Evolutionary conservation across 2,888 invertebrate species (phyloP), one percentile per base, ranked within the genome.

Genomic region (Tetanocera ferruginea): DNA sequence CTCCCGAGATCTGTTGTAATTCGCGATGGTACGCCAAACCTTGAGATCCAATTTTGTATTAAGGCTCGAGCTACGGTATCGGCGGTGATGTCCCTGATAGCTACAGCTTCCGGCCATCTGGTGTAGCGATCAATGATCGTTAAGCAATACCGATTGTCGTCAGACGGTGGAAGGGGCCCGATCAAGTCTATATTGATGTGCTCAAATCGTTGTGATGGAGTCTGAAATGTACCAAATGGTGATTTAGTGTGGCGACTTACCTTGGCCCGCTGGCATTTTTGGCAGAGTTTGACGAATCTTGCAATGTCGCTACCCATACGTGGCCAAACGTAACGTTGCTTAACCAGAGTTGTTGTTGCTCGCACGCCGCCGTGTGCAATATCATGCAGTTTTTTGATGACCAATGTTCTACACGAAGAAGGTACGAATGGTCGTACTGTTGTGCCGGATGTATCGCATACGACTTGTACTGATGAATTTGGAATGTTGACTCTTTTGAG

Each of bases 141-240:
- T 28, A 69, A 49, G 19, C 69, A 69, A 19, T 69, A 69, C 2
- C 69, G n/a, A 17, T 69, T 19, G 3, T 25, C 69, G 1, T 69
- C 69, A 25, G 49, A 69, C n/a, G 25, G 28, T 4, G 28, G 25
- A 11, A 64, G 23, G n/a, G 31, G 14, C 4, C 64, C 34, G 1
- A 91, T 85, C 6, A n/a, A n/a, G n/a, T n/a, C n/a, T n/a, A n/a
- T n/a, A n/a, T n/a, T n/a, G n/a, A n/a, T n/a, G n/a, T n/a, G n/a
- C n/a, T n/a, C n/a, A n/a, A n/a, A 91, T 31, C 31, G 31, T 31
- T 31, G 31, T 31, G 31, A 31, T 31, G 31, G 5, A 31, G 31
- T 31, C 31, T 31, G 31, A 31, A 31, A 31, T 31, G 31, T 31
- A 31, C n/a, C n/a, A n/a, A n/a, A n/a, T n/a, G n/a, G n/a, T n/a